These are phyloP conservation scores for Catostomus latipinnis DNA, from an alignment of 2,797 vertebrate genomes.

Conservation along the genomic window DNA sequence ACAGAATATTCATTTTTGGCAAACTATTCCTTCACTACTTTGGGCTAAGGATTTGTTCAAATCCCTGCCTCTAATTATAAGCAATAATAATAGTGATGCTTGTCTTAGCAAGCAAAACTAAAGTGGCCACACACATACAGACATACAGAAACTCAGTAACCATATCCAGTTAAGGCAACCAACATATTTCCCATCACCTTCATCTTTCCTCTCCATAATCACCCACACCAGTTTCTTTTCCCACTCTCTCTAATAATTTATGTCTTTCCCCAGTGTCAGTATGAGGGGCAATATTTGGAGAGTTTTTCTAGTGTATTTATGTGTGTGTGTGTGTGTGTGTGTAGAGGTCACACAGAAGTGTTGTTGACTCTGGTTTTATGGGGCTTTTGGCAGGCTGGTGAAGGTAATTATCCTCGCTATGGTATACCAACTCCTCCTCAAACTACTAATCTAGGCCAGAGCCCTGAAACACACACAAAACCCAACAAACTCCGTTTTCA, in stretches of 20 bases:
- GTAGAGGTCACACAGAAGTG: constrained; percentile 73
- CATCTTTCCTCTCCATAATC: background rate
- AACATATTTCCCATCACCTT: background rate
- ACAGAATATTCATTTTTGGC: no score
- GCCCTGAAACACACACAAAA: constrained; percentile 48
- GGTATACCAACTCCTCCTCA: constrained; percentile 68
- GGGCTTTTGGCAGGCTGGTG: constrained; percentile 78
- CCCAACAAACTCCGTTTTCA: constrained; percentile 24
- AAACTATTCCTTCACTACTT: background rate
- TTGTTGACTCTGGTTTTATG: constrained; percentile 81
- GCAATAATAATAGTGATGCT: background rate
- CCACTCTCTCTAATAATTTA: background rate
- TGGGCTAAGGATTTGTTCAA: background rate
- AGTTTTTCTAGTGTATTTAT: constrained; percentile 10
- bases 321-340: background rate
- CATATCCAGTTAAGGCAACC: background rate
- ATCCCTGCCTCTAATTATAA: background rate
- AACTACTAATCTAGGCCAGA: constrained; percentile 65
- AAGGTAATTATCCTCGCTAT: constrained; percentile 79
- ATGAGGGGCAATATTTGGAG: constrained; percentile 9
- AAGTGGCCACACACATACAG: background rate
- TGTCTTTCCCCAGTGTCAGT: background rate
- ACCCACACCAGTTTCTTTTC: background rate
- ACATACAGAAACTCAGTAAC: background rate
- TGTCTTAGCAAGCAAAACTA: constrained; percentile 3